These are phyloP conservation scores for Cheilosia vernalis DNA, from an alignment of 2,888 invertebrate genomes.

Conservation along the genomic window DNA sequence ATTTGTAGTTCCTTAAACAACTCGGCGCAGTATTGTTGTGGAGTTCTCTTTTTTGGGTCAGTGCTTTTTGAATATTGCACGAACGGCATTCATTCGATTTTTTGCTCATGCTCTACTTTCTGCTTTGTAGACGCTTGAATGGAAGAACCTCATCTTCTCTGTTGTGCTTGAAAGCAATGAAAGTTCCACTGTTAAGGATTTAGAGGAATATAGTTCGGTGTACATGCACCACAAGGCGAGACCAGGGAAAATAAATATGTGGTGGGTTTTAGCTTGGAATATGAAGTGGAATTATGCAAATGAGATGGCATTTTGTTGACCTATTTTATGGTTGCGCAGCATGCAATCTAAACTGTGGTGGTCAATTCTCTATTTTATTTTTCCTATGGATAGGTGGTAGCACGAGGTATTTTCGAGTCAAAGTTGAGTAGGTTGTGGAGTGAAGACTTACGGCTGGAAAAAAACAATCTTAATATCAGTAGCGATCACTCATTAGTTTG, in stretches of 20 bases:
- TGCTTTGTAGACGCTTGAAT: not conserved
- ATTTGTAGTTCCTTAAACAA: not conserved
- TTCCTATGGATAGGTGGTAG: too few species aligned
- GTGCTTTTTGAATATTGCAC: slow-evolving; percentile 27
- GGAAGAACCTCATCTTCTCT: not conserved
- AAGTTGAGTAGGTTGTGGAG: too few species aligned
- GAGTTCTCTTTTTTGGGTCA: slow-evolving; percentile 20
- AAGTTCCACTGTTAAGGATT: not conserved
- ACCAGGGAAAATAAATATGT: not conserved
- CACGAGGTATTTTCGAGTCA: too few species aligned
- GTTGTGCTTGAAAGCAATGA: not conserved
- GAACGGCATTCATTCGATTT: slow-evolving; percentile 6
- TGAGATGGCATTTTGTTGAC: not conserved
- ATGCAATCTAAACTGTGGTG: too few species aligned
- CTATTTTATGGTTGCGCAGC: too few species aligned
- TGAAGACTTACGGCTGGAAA: too few species aligned
- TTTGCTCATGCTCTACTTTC: not conserved
- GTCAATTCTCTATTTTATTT: too few species aligned
- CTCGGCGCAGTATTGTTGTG: not conserved
- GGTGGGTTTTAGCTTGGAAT: not conserved
- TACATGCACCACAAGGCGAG: not conserved
- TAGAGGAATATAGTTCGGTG: not conserved
- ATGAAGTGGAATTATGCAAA: slow-evolving; percentile 13
- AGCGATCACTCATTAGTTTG: too few species aligned
- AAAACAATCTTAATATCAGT: too few species aligned